phyloP scores from a whole-genome alignment of 2,888 invertebrate species.

The Nephrocerus scutellatus region DNA sequence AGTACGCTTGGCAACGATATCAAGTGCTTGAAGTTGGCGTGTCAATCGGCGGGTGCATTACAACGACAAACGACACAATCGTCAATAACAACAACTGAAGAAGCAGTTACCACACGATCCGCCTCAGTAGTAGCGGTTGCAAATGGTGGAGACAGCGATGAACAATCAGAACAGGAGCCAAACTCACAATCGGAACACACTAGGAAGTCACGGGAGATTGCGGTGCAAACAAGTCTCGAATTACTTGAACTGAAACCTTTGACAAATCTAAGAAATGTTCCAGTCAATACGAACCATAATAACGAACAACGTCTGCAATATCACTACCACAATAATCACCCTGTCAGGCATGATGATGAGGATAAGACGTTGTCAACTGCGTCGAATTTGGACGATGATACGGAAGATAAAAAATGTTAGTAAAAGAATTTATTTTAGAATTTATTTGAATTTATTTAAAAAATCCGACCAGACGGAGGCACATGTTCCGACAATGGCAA shows the following conservation, averaged over 20 bases:
- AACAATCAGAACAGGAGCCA: constrained; percentile 5
- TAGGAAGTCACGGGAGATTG: constrained; percentile 35
- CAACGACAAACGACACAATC: constrained; percentile 16
- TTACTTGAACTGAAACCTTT: constrained; percentile 36
- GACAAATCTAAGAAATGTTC: constrained; percentile 30
- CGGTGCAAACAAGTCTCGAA: constrained; percentile 43
- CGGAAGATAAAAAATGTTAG: constrained; percentile 37
- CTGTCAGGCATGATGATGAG: constrained; percentile 35
- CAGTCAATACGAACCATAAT: constrained; percentile 27
- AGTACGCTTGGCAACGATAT: constrained; percentile 35
- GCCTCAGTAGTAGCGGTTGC: neutral
- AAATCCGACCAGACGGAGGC: constrained; percentile 41
- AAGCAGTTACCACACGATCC: neutral
- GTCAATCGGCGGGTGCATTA: constrained; percentile 29
- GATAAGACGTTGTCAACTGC: constrained; percentile 42
- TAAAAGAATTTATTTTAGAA: neutral
- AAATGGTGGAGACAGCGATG: neutral
- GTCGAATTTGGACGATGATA: constrained; percentile 42
- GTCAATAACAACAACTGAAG: constrained; percentile 4
- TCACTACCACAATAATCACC: too few relatives aligned
- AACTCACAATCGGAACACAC: neutral
- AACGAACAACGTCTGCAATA: constrained; percentile 26
- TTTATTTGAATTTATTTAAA: too few relatives aligned
- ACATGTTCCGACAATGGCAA: constrained; percentile 37
- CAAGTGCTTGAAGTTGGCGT: constrained; percentile 34